phyloP scores from a whole-genome alignment of 2,888 invertebrate species.

The Criorhina ranunculi region DNA sequence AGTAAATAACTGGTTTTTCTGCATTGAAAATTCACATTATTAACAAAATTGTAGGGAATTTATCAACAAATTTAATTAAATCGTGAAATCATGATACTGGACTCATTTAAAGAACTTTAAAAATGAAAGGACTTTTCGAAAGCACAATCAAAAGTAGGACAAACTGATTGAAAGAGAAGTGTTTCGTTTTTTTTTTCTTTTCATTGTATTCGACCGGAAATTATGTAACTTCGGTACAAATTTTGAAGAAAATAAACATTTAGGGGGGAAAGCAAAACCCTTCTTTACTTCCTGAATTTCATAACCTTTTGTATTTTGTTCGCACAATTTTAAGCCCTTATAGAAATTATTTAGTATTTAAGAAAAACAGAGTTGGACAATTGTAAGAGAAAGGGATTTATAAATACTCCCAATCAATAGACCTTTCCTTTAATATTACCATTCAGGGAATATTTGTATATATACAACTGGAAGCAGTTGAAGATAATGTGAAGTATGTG shows the following conservation, averaged over 20 bases:
- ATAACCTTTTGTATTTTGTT: background rate
- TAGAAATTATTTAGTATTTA: background rate
- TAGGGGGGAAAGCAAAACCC: background rate
- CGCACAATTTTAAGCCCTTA: background rate
- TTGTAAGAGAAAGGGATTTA: background rate
- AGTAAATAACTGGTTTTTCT: conserved; percentile 3
- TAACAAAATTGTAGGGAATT: conserved; percentile 2
- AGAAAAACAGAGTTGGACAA: background rate
- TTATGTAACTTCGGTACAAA: background rate
- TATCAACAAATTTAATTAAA: too few relatives aligned
- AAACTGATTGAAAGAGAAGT: background rate
- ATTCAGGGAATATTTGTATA: too few relatives aligned
- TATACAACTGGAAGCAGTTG: too few relatives aligned
- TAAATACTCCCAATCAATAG: background rate
- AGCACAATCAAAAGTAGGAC: too few relatives aligned
- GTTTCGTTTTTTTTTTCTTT: background rate
- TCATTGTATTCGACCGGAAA: background rate
- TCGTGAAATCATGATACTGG: too few relatives aligned
- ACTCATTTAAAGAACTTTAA: too few relatives aligned
- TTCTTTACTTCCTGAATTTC: conserved; percentile 2
- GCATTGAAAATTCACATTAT: background rate
- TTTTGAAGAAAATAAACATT: background rate
- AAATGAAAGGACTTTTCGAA: too few relatives aligned
- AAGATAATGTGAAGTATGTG: too few relatives aligned
- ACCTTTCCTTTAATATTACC: too few relatives aligned